phyloP scores from a whole-genome alignment of 2,113 vertebrate genomes.

The Thryonomys swinderianus region DNA sequence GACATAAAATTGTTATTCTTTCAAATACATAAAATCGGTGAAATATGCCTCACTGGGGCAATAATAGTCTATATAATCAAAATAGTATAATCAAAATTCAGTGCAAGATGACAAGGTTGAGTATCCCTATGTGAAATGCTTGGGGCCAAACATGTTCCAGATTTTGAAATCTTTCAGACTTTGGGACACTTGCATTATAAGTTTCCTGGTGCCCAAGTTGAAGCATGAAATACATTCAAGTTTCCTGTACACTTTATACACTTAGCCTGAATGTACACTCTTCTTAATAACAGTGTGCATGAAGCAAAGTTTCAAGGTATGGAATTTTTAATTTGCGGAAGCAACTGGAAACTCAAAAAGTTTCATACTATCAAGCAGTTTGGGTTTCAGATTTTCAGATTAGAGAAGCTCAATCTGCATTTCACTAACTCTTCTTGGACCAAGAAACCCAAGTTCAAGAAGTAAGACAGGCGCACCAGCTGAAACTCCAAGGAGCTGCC shows the following conservation, averaged over 20 bases:
- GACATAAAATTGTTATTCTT: neutral
- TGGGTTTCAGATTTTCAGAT: neutral
- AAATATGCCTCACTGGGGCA: neutral
- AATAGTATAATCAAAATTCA: neutral
- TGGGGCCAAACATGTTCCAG: neutral
- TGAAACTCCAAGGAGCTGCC: fast-evolving
- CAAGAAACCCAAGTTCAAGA: neutral
- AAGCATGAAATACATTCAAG: neutral
- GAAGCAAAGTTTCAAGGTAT: neutral
- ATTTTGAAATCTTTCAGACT: neutral
- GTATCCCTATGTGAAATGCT: neutral
- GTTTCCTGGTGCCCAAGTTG: neutral
- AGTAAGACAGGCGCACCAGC: neutral
- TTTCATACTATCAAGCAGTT: neutral
- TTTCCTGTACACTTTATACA: neutral
- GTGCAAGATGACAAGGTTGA: neutral
- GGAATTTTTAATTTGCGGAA: neutral
- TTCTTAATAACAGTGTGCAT: neutral
- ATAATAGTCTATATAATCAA: neutral
- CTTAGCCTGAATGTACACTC: neutral
- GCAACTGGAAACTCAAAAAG: neutral
- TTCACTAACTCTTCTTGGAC: neutral
- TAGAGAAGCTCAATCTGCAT: neutral
- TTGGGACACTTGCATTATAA: neutral
- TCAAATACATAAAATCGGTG: neutral